Percentiles rank a stretch among this genome's conserved stretches.
phyloP scores from a whole-genome alignment of 2,113 vertebrate genomes.

The Calyptomena viridis region DNA sequence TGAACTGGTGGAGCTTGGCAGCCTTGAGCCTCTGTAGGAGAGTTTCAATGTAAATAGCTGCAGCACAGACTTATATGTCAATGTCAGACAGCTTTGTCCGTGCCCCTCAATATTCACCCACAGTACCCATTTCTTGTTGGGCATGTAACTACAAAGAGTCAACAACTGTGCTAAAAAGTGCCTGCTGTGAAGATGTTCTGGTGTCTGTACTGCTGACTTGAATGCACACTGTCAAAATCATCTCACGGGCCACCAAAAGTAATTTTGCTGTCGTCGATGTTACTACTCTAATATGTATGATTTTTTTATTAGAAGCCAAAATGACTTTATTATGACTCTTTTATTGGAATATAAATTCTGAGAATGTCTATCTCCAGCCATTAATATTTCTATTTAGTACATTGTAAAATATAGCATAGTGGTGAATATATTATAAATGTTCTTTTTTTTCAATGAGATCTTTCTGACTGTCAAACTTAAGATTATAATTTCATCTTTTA shows the following conservation, averaged over 20 bases:
- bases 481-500: not conserved
- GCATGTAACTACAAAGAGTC: not conserved
- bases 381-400: not conserved
- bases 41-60: not conserved
- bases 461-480: not conserved
- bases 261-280: not conserved
- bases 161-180: not conserved
- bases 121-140: not conserved
- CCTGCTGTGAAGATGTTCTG: not conserved
- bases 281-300: not conserved
- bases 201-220: not conserved
- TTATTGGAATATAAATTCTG: not conserved
- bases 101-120: not conserved
- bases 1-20: not conserved
- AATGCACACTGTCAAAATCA: not conserved
- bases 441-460: not conserved
- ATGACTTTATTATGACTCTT: not conserved
- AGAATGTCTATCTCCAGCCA: not conserved
- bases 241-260: not conserved
- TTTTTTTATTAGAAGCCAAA: not conserved
- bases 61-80: not conserved
- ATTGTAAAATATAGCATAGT: not conserved
- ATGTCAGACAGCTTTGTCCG: not conserved
- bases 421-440: not conserved
- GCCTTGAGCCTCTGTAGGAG: not conserved